Evolutionary conservation across 2,888 invertebrate species (phyloP), one percentile per base, ranked within the genome.

Genomic region (Nephrocerus scutellatus): DNA sequence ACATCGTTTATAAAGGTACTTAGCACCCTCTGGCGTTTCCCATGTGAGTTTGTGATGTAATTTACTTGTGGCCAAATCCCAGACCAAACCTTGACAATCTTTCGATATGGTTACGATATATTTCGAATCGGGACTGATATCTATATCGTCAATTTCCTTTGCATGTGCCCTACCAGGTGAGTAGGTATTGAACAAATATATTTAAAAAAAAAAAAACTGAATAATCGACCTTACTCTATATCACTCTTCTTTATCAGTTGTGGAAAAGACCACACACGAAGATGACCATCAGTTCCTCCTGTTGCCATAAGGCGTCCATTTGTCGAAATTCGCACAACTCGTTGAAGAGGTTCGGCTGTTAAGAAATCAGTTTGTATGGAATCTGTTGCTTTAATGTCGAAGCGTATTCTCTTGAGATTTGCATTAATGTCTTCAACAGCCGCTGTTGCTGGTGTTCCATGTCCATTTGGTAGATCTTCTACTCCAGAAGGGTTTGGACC

Each of bases 81-180:
- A 96, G 15, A 93, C 70, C 51, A 80, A 72, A 6, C 84, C 87
- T 51, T 80, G 75, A 4, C 86, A 86, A 70, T 93, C 93, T 70
- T 91, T 89, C 0, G 87, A 85, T 49, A 93, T 83, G 53, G 87
- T 88, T 35, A 84, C 83, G 36, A 93, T 69, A 60, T 79, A 72
- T 36, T 77, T 77, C 45, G 84, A 82, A 57, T 80, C 79, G 3
- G 84, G 82, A 68, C 86, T 88, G 61, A 95, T 86, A 71, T 93
- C 92, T 36, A 96, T 66, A 66, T 95, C 95, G 59, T 95, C 95
- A 48, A 96, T 85, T 75, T 95, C 95, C 68, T 88, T 88, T 37
- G 74, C 76, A 57, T 95, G 95, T 22, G 82, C 87, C 46, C 59
- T 60, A 30, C 18, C 3, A 8, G 6, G n/a, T 8, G 13, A 26